Conservation (phyloP, 2,113 vertebrate genomes). For the Opisthocomus hoazin region DNA sequence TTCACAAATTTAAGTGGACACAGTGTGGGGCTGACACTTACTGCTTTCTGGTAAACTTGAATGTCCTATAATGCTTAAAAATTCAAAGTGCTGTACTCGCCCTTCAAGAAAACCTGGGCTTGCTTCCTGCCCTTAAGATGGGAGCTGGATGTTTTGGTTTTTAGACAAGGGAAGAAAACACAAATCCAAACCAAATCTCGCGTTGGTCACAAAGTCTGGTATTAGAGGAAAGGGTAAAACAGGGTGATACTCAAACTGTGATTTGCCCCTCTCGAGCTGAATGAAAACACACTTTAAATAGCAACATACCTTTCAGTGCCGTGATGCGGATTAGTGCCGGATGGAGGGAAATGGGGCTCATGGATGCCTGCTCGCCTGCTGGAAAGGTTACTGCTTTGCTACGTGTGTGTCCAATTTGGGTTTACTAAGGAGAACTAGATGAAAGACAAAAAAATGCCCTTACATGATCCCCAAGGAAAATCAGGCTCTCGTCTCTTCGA, state of each 20-base stretch:
- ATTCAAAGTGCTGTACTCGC: background rate
- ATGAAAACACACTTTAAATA: background rate
- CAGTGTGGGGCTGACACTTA: background rate
- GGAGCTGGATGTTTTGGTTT: background rate
- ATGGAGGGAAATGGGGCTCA: background rate
- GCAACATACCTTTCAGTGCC: background rate
- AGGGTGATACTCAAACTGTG: background rate
- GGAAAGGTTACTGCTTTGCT: background rate
- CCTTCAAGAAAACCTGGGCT: background rate
- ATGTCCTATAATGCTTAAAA: background rate
- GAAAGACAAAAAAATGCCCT: background rate
- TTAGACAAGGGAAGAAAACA: background rate
- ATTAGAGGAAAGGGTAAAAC: background rate
- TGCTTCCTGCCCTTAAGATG: background rate
- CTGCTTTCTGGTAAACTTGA: background rate
- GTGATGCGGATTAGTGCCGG: background rate
- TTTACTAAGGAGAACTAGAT: conserved; percentile 6
- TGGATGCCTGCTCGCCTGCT: background rate
- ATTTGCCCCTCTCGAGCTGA: conserved; percentile 12
- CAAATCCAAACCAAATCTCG: background rate
- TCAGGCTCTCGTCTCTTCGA: background rate
- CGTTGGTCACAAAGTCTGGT: background rate
- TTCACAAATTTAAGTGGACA: background rate
- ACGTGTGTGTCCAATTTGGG: background rate
- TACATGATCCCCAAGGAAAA: background rate